Conservation (phyloP, 1,140 invertebrate species). For the Apis dorsata region DNA sequence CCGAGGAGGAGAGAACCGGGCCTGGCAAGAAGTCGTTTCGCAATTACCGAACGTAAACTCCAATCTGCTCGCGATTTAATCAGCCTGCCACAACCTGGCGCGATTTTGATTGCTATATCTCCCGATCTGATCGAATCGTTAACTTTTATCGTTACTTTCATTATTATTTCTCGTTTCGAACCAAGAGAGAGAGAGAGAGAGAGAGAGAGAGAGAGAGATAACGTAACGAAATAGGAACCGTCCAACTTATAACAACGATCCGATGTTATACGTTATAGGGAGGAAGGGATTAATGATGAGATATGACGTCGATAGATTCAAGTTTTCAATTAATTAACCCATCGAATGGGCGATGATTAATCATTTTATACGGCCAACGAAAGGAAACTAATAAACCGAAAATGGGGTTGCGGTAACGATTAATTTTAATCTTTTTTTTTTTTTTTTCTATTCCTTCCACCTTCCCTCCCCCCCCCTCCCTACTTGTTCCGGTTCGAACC, state of each 20-base stretch:
- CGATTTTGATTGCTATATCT: not conserved
- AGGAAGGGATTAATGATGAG: not conserved
- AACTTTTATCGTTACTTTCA: not conserved
- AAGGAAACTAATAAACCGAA: constrained; percentile 41
- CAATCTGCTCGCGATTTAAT: constrained; percentile 5
- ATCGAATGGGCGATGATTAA: constrained; percentile 15
- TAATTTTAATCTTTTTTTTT: constrained; percentile 25
- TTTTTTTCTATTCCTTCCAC: too few species aligned
- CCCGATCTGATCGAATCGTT: constrained; percentile 5
- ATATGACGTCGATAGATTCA: not conserved
- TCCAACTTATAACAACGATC: not conserved
- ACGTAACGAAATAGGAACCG: not conserved
- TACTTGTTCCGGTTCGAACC: not conserved
- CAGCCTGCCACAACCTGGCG: not conserved
- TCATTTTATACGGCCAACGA: constrained; percentile 20
- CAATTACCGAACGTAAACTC: constrained; percentile 26
- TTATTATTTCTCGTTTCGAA: not conserved
- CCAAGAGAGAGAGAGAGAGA: too few species aligned
- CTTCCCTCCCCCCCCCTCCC: too few species aligned
- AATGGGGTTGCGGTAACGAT: constrained; percentile 27
- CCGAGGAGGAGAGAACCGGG: not conserved
- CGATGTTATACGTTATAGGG: not conserved
- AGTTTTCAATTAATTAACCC: constrained; percentile 33
- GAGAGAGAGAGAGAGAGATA: too few species aligned
- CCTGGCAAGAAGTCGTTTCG: not conserved